Conservation (phyloP, 1,140 invertebrate genomes). For the Pygmarrhopalites habei region DNA sequence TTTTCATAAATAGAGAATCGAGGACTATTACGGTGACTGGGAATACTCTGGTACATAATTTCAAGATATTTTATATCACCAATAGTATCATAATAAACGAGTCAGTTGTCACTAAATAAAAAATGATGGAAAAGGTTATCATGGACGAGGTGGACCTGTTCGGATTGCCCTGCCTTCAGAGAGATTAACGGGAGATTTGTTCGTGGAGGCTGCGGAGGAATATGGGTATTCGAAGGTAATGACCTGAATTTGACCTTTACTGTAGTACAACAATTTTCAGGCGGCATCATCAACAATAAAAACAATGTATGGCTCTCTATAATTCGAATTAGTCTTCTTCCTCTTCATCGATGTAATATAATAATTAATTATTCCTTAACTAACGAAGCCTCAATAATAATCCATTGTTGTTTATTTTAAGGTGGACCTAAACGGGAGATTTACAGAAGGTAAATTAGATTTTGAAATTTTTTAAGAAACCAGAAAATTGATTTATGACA, state of each 20-base stretch:
- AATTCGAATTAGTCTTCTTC: background rate
- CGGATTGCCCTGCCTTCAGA: slow-evolving; percentile 17
- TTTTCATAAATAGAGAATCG: background rate
- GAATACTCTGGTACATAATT: background rate
- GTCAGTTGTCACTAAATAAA: background rate
- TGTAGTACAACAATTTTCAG: slow-evolving; percentile 13
- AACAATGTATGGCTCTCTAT: background rate
- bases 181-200: slow-evolving; percentile 10
- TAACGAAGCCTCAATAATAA: background rate
- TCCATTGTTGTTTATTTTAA: background rate
- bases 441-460: background rate
- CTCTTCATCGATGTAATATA: background rate
- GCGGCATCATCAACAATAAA: background rate
- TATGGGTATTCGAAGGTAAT: slow-evolving; percentile 75
- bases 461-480: background rate
- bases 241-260: slow-evolving; percentile 65
- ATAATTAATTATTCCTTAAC: background rate
- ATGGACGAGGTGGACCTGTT: slow-evolving; percentile 18
- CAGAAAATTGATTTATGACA: too few relatives aligned
- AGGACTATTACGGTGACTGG: background rate
- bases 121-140: too few relatives aligned
- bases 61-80: background rate
- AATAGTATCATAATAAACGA: background rate
- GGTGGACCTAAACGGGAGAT: too few relatives aligned
- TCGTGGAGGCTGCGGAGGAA: slow-evolving; percentile 74